These are phyloP conservation scores for Tauraco erythrolophus DNA, from an alignment of 2,113 vertebrate genomes.

Conservation along the genomic window DNA sequence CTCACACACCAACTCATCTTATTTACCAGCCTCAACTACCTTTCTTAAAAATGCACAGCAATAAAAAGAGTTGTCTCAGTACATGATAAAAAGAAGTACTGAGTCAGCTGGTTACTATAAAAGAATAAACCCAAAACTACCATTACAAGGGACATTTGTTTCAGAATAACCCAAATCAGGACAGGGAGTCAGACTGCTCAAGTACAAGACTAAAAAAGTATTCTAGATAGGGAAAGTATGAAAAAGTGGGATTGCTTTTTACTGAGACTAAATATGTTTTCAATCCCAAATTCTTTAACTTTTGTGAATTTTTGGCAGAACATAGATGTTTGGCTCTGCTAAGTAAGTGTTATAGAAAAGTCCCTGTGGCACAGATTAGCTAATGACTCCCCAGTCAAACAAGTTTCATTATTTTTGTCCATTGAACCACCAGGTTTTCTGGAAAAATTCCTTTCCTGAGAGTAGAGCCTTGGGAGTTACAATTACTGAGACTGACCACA, in stretches of 20 bases:
- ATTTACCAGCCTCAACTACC: neutral
- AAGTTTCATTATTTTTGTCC: neutral
- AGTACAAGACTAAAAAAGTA: neutral
- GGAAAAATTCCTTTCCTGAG: neutral
- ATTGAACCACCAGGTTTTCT: neutral
- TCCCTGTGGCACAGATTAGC: neutral
- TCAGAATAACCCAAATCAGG: neutral
- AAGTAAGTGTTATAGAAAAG: neutral
- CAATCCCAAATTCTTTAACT: neutral
- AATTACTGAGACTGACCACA: neutral
- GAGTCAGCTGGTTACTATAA: neutral
- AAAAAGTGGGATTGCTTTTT: neutral
- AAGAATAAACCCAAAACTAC: neutral
- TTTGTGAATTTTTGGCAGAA: conserved; percentile 4
- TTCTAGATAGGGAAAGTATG: neutral
- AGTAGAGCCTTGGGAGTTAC: neutral
- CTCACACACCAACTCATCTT: neutral
- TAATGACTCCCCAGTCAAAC: neutral
- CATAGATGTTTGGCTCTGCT: neutral
- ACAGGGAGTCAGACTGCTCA: neutral
- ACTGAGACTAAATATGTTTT: neutral
- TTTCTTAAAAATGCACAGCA: neutral
- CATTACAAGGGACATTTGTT: neutral
- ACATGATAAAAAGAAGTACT: neutral
- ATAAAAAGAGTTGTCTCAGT: neutral